These are phyloP conservation scores for Polylopha cassiicola DNA, from an alignment of 2,888 invertebrate species.

Conservation along the genomic window DNA sequence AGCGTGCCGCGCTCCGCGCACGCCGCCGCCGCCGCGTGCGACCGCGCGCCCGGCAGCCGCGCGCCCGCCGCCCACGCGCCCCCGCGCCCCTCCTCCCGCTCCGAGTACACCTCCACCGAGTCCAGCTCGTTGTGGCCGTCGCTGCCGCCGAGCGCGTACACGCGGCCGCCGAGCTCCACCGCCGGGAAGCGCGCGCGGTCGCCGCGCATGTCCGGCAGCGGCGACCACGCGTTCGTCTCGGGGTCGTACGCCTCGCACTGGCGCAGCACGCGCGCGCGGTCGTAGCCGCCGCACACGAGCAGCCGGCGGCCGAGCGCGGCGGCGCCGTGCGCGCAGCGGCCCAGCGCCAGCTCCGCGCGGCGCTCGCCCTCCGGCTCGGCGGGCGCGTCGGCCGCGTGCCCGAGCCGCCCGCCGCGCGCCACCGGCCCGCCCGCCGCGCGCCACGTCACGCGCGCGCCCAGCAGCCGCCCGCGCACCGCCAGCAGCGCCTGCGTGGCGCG, in stretches of 20 bases:
- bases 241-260: constrained; percentile 86
- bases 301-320: constrained; percentile 83
- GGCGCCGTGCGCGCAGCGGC: constrained; percentile 85
- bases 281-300: constrained; percentile 88
- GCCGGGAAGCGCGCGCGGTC: constrained; percentile 88
- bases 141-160: constrained; percentile 90
- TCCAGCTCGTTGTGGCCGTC: constrained; percentile 89
- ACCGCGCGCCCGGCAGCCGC: constrained; percentile 61
- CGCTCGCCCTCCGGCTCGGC: constrained; percentile 22
- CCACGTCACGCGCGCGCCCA: constrained; percentile 36
- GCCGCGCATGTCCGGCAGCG: constrained; percentile 82
- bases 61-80: constrained; percentile 34
- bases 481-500: constrained; percentile 35
- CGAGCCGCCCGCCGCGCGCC: constrained; percentile 18
- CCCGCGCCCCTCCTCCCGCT: constrained; percentile 21
- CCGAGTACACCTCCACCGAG: constrained; percentile 51
- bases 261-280: constrained; percentile 88
- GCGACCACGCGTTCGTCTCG: constrained; percentile 81
- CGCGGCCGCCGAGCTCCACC: constrained; percentile 77
- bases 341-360: constrained; percentile 71
- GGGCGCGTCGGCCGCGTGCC: constrained; percentile 11
- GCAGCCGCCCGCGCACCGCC: constrained; percentile 32
- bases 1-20: constrained; percentile 76
- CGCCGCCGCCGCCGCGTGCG: constrained; percentile 85
- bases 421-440: constrained; percentile 27